A percentile compares a stretch with the other conserved stretches of the same genome.
These are phyloP conservation scores for Hippocampus mohnikei DNA, from an alignment of 2,113 vertebrate genomes.

Conservation along the genomic window DNA sequence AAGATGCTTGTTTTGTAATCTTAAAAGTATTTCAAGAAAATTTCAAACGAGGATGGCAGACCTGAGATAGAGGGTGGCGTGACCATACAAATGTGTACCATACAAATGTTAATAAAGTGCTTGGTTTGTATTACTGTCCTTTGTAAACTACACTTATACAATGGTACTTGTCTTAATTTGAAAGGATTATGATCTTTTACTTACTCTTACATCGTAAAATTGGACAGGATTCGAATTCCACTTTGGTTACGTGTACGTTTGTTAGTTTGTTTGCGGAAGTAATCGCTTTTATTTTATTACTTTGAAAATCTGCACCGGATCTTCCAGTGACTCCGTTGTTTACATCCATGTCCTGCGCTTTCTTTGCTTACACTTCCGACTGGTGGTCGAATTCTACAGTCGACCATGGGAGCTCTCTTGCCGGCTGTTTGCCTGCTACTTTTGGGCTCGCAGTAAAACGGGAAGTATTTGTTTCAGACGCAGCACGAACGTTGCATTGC, in stretches of 20 bases:
- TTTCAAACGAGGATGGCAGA: too few species aligned
- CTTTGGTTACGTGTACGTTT: neutral
- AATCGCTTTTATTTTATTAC: neutral
- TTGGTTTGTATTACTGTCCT: too few species aligned
- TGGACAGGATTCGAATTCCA: neutral
- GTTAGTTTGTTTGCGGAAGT: neutral
- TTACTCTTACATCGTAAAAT: neutral
- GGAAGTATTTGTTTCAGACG: too few species aligned
- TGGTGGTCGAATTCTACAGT: neutral
- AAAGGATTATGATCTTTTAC: too few species aligned
- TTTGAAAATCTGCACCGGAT: slow-evolving; percentile 1
- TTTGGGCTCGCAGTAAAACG: neutral
- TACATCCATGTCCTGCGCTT: neutral
- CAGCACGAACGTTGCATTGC: too few species aligned
- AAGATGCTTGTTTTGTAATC: too few species aligned
- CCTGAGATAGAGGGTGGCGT: too few species aligned
- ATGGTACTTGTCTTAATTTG: too few species aligned
- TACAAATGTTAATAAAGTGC: too few species aligned
- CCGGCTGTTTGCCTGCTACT: neutral
- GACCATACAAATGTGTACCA: too few species aligned
- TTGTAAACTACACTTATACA: too few species aligned
- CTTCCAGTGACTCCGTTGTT: neutral
- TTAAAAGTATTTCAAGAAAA: too few species aligned
- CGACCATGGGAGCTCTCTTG: neutral
- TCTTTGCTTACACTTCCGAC: neutral